Conservation (phyloP, 2,797 vertebrate genomes). For the Leptoclinus maculatus region DNA sequence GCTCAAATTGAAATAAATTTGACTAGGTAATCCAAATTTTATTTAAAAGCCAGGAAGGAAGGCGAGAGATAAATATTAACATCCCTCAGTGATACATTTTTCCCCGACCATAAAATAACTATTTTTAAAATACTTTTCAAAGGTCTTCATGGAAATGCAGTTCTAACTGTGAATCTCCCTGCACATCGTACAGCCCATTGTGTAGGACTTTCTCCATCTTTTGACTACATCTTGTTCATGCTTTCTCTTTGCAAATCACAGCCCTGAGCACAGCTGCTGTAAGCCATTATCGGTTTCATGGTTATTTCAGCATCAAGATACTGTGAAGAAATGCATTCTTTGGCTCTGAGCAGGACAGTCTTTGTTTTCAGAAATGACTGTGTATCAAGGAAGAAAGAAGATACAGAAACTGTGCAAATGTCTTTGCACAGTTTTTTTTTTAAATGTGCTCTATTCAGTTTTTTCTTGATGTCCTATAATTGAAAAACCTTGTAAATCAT, state of each 20-base stretch:
- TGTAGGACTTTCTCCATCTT: not conserved
- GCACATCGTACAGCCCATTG: not conserved
- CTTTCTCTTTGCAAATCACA: not conserved
- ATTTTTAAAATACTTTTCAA: not conserved
- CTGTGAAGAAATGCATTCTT: not conserved
- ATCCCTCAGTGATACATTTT: not conserved
- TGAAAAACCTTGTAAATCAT: not conserved
- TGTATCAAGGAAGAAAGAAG: not conserved
- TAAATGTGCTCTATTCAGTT: not conserved
- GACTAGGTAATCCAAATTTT: not conserved
- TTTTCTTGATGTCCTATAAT: not conserved
- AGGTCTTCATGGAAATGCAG: not conserved
- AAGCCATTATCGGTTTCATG: not conserved
- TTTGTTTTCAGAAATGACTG: not conserved
- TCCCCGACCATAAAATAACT: not conserved
- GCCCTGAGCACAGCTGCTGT: not conserved
- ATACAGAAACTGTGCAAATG: not conserved
- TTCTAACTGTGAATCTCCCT: not conserved
- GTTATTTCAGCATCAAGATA: constrained; percentile 3
- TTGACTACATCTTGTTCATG: not conserved
- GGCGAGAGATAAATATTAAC: not conserved
- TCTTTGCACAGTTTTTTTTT: not conserved
- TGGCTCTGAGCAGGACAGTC: not conserved
- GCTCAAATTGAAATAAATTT: not conserved
- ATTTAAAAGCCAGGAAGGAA: not conserved